Evolutionary conservation across 2,113 vertebrate genomes (phyloP), one percentile per base, ranked within the genome.

Genomic region (Brachyhypopomus occidentalis): DNA sequence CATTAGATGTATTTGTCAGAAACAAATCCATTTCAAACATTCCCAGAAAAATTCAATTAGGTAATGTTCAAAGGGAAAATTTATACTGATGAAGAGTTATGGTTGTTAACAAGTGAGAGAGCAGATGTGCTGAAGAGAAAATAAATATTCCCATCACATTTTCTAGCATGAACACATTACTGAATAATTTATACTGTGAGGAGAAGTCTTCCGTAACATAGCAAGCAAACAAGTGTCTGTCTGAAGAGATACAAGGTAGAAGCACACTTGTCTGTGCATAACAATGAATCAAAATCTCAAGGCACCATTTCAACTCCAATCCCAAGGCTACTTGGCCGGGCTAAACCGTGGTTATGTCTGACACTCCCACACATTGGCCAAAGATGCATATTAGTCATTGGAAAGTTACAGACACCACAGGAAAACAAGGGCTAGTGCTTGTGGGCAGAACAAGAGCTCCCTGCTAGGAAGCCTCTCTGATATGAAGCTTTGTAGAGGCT

Each of bases 261-360:
- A 5, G 59, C 62, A 66, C 64, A 55, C 41, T 66, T 30, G 45
- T 66, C 41, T 52, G 20, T 75, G 55, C n/a, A 67, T 58, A 60
- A 64, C 45, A 74, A 78, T 83, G 30, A 45, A 34, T 48, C 25
- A 75, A 5, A 83, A 62, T 74, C 38, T 27, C 30, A 34, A 64
- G 45, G 79, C 22, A 52, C 0, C 38, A 34, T 41, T 52, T 23
- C 23, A 34, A 79, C 30, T 62, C n/a, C 67, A 63, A 55, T 70
- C 41, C 71, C 12, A 11, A 19, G 71, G 55, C 20, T 52, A 14
- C 23, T 69, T 27, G 22, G 27, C 8, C 22, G 34, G 56, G 25
- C 12, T 30, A 82, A 82, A 75, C 30, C 25, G 55, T 23, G 20
- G 69, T 59, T 38, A 17, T 0, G 17, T 66, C 62, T 72, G 52